Base-by-base conservation (phyloP, 2,888 invertebrate genomes). In the Xanthostigma xanthostigma region DNA sequence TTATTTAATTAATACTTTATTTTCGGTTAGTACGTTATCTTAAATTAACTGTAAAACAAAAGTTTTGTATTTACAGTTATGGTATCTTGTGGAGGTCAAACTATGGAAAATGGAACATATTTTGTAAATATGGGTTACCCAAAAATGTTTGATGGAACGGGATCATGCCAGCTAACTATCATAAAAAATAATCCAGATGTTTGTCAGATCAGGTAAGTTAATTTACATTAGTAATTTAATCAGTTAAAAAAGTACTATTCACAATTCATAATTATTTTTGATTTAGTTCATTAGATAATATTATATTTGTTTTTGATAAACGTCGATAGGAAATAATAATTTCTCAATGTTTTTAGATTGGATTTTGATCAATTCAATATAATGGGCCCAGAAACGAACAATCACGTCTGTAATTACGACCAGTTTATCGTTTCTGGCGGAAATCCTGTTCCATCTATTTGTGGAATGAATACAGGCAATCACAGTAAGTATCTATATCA, bases 41-140 rank as follows among this genome's bases (percentile, higher is more conserved):
- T 3, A 17, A 42, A 5, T n/a, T 8, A 17, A 8, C 27, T 34
- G 13, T n/a, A 36, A 42, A 2, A 17, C 10, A 33, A 35, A 6
- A n/a, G 11, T 9, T 35, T 33, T 36, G 13, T 17, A 46, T 12
- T 40, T 41, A 46, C 63, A 90, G 90, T 87, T 62, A 75, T 86
- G 62, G 78, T 79, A 40, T 79, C 83, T 2, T 92, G 91, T 56
- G 89, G 88, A 0, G 82, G 81, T 45, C 75, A 79, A 0, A 81
- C 84, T 0, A 72, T 77, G 1, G 84, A 87, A 60, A 92, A 92
- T 61, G 82, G 84, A 2, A 90, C 91, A 0, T 87, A 89, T 60
- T 92, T 92, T 63, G 87, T 89, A 1, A 89, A 90, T 64, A 74
- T 76, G 2, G 85, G 84, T 51, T 88, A 87, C 65, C 91, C 91